Percentiles rank a stretch among this genome's conserved stretches.
These are phyloP conservation scores for Dendroctonus ponderosae DNA, from an alignment of 1,140 invertebrate genomes.

Conservation along the genomic window DNA sequence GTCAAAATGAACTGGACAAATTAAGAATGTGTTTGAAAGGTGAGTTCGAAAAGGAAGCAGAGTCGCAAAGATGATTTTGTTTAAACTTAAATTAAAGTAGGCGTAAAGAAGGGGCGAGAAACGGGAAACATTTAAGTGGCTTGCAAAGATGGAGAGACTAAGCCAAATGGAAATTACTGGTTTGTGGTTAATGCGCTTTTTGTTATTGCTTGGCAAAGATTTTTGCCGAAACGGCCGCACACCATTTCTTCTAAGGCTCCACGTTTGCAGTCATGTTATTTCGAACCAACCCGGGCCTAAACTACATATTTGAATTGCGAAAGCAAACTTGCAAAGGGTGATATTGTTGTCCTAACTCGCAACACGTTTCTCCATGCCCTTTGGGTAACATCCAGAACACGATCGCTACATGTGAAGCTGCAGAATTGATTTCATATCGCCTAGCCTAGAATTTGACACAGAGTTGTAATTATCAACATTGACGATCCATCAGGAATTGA, in stretches of 20 bases:
- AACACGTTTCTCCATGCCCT: constrained; percentile 3
- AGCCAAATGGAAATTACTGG: constrained; percentile 5
- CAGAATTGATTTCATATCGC: constrained; percentile 2
- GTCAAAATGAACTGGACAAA: constrained; percentile 2
- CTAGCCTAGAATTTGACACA: not conserved
- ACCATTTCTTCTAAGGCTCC: not conserved
- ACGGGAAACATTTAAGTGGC: constrained; percentile 17
- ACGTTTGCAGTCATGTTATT: not conserved
- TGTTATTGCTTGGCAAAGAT: not conserved
- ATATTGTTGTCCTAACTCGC: constrained; percentile 1
- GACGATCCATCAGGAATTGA: no score
- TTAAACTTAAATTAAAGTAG: constrained; percentile 14
- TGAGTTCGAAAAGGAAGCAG: constrained; percentile 10
- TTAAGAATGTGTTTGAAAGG: constrained; percentile 21
- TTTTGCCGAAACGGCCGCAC: not conserved
- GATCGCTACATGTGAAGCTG: not conserved
- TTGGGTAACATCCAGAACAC: not conserved
- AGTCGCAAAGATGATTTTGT: constrained; percentile 17
- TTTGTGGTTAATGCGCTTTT: not conserved
- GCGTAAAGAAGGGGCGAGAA: constrained; percentile 3
- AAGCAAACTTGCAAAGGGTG: not conserved
- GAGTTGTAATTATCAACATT: no score
- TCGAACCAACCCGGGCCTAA: not conserved
- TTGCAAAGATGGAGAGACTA: constrained; percentile 21
- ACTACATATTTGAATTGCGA: not conserved